A percentile compares a stretch with the other conserved stretches of the same genome.
Evolutionary conservation across 1,140 invertebrate genomes (phyloP).

Genomic region (Eriosoma lanigerum): DNA sequence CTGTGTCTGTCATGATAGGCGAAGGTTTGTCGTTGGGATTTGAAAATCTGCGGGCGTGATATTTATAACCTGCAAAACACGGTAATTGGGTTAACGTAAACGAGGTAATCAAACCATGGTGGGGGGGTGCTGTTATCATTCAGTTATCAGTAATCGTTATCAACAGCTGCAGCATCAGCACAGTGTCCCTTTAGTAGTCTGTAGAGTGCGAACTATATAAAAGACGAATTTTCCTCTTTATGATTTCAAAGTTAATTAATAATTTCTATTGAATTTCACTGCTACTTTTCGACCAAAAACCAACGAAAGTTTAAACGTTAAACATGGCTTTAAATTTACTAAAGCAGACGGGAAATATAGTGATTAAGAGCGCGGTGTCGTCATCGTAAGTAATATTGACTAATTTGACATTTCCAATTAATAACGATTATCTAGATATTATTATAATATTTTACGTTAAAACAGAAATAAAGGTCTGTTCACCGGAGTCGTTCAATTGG

Average conservation of each 20-base stretch:
- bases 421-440: background rate
- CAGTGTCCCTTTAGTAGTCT: no score
- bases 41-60: conserved; percentile 23
- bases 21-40: background rate
- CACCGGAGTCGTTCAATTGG: background rate
- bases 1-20: background rate
- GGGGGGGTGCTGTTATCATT: background rate
- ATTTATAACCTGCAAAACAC: conserved; percentile 20
- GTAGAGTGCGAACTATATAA: no score
- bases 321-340: conserved; percentile 14
- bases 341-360: background rate
- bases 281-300: no score
- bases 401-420: background rate
- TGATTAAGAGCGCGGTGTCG: background rate
- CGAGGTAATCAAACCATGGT: background rate
- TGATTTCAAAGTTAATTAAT: no score
- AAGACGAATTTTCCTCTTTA: no score
- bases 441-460: background rate
- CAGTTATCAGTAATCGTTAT: background rate
- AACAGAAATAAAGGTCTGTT: background rate
- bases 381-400: background rate
- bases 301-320: no score
- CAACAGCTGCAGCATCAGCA: no score
- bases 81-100: conserved; percentile 9
- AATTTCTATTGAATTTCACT: no score